Base-by-base conservation (phyloP, 2,113 vertebrate species). In the Hypomesus transpacificus region DNA sequence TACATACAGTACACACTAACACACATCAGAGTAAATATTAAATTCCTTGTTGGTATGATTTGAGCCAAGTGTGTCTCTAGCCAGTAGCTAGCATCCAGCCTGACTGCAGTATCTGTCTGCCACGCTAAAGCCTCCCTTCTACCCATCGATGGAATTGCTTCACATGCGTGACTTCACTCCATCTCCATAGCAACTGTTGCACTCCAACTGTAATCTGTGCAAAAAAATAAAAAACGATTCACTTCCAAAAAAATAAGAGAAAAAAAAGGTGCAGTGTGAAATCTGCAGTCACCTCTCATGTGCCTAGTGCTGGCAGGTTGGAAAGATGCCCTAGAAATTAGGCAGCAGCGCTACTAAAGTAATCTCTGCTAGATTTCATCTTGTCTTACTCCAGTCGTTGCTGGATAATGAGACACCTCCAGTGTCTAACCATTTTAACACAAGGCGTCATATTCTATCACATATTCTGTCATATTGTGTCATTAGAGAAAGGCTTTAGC, bases 151-250 rank as follows among this genome's bases (percentile, higher is more conserved):
- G 79, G 78, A 76, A 83, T 75, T 80, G 73, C 72, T 80, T 86
- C 82, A 84, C 83, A 87, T 82, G 82, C 66, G 14, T 85, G 86
- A 86, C 88, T 87, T 87, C 78, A 82, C 83, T 83, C 81, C 62
- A 88, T 91, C 87, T 82, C 91, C 90, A 90, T 91, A 88, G 90
- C 90, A 91, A 92, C 90, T 86, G 88, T 89, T 89, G 85, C 88
- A 88, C 84, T 80, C 59, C 70, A 58, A 75, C 75, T 85, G 67
- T 85, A 86, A 87, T 85, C 82, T 80, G 73, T 78, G 72, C 71
- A 77, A 82, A 75, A 58, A 26, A 16, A 58, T 24, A 16, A 67
- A 75, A 82, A 71, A 82, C 26, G 24, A 83, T 65, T 84, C 16
- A 79, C 81, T 84, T 86, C 9, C 76, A 79, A 79, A 66, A n/a